Percentiles rank a stretch among this genome's conserved stretches.
phyloP scores from a whole-genome alignment of 37 sponge, comb jelly and placozoan species.

The Ianthella basta region DNA sequence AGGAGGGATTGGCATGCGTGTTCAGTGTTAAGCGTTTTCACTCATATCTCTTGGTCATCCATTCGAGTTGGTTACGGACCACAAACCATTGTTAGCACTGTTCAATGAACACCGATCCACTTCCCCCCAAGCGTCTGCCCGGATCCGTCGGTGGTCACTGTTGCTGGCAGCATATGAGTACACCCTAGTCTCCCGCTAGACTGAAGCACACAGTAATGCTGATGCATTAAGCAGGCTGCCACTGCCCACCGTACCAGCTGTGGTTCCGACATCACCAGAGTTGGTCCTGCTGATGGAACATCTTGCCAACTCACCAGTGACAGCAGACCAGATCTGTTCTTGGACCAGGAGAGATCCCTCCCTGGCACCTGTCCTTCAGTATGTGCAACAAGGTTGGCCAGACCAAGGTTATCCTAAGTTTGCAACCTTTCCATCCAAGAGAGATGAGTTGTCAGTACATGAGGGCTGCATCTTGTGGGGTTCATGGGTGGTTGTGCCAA shows the following conservation, averaged over 20 bases:
- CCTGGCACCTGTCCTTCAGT: neutral
- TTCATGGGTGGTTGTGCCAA: neutral
- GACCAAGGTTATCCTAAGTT: neutral
- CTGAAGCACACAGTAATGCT: constrained; percentile 15
- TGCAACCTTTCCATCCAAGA: neutral
- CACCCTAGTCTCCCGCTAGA: neutral
- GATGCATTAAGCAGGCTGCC: constrained; percentile 29
- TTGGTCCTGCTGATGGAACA: neutral
- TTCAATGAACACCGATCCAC: neutral
- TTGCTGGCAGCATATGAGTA: constrained; percentile 6
- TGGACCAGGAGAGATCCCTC: neutral
- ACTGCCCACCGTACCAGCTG: neutral
- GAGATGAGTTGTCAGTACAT: neutral
- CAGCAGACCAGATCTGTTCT: neutral
- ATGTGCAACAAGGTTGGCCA: constrained; percentile 11
- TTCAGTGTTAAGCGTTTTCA: constrained; percentile 17
- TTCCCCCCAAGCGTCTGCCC: constrained; percentile 2
- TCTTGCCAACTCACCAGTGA: neutral
- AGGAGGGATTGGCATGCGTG: neutral
- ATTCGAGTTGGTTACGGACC: constrained; percentile 16
- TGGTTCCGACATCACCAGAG: neutral
- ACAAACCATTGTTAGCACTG: constrained; percentile 22
- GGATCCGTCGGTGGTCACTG: constrained; percentile 21
- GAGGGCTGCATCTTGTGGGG: neutral
- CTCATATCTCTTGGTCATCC: constrained; percentile 7